phyloP scores from a whole-genome alignment of 2,113 vertebrate species.

The Tretioscincus oriximinensis region DNA sequence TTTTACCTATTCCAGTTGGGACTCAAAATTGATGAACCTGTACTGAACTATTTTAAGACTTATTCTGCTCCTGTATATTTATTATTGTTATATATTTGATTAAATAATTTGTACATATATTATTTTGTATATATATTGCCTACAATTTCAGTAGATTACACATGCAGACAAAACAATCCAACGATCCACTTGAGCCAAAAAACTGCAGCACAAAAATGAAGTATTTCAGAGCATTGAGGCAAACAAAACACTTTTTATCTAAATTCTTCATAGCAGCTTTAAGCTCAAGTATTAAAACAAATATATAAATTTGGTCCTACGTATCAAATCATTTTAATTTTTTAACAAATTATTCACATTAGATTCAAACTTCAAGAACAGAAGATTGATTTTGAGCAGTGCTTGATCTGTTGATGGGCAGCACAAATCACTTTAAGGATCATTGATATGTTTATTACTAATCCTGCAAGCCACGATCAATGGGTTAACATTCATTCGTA shows the following conservation, averaged over 20 bases:
- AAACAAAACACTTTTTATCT: background rate
- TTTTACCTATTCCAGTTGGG: too few relatives aligned
- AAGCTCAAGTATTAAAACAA: too few relatives aligned
- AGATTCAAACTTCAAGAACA: constrained; percentile 60
- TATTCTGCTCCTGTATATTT: too few relatives aligned
- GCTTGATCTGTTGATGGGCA: constrained; percentile 41
- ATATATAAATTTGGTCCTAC: constrained; percentile 11
- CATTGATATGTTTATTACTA: background rate
- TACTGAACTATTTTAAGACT: too few relatives aligned
- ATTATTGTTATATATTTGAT: too few relatives aligned
- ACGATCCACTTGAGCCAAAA: too few relatives aligned
- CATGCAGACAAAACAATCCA: too few relatives aligned
- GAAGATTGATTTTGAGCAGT: constrained; percentile 72
- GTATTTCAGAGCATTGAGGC: constrained; percentile 27
- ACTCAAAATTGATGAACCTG: too few relatives aligned
- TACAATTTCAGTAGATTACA: too few relatives aligned
- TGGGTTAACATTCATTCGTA: background rate
- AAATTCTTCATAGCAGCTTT: constrained; percentile 22
- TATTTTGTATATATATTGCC: too few relatives aligned
- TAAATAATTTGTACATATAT: too few relatives aligned
- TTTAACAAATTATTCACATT: constrained; percentile 57
- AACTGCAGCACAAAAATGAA: too few relatives aligned
- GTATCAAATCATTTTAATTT: constrained; percentile 44
- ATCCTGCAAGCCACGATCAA: background rate
- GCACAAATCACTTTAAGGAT: background rate